phyloP scores from a whole-genome alignment of 1,140 invertebrate genomes.

The Papilio machaon region DNA sequence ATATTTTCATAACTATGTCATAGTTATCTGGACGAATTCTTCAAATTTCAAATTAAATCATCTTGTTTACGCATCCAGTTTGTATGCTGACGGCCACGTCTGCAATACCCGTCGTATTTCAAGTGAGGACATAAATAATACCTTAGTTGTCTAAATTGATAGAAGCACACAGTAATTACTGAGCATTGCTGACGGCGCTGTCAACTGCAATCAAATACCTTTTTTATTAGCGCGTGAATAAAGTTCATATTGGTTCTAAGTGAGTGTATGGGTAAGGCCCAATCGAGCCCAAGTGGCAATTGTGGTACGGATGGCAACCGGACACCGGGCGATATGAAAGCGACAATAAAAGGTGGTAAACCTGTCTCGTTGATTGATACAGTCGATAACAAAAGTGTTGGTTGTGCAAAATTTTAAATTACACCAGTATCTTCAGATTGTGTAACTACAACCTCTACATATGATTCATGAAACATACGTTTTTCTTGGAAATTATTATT shows the following conservation, averaged over 20 bases:
- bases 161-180: slow-evolving; percentile 64
- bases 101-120: slow-evolving; percentile 1
- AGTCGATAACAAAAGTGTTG: slow-evolving; percentile 42
- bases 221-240: slow-evolving; percentile 10
- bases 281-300: slow-evolving; percentile 57
- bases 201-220: slow-evolving; percentile 28
- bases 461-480: not conserved
- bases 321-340: slow-evolving; percentile 76
- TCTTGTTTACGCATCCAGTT: not conserved
- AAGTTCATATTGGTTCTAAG: slow-evolving; percentile 33
- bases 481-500: not conserved
- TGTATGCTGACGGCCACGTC: not conserved
- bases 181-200: slow-evolving; percentile 43
- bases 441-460: no score
- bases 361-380: slow-evolving; percentile 76
- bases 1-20: not conserved
- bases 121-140: slow-evolving; percentile 41
- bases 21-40: not conserved
- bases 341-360: slow-evolving; percentile 79
- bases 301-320: slow-evolving; percentile 75
- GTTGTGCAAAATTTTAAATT: not conserved
- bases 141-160: slow-evolving; percentile 61
- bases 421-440: not conserved
- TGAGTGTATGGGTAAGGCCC: slow-evolving; percentile 34
- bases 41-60: not conserved